Conservation (phyloP, 2,113 vertebrate species). For the Anarrhichthys ocellatus region DNA sequence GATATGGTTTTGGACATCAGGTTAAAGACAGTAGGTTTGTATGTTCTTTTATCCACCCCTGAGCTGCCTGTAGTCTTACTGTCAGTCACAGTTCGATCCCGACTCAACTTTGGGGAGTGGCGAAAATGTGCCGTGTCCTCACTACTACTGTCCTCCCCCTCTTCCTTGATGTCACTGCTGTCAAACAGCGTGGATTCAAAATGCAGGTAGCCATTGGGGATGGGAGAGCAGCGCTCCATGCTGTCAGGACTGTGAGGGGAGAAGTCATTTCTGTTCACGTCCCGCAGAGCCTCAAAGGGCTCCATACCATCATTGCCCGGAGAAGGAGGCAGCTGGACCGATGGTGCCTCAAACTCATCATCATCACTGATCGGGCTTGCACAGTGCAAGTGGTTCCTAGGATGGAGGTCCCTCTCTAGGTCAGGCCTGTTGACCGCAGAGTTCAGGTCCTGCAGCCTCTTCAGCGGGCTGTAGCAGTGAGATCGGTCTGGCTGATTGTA, state of each 20-base stretch:
- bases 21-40: constrained; percentile 78
- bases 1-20: constrained; percentile 80
- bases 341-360: constrained; percentile 74
- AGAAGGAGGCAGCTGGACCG: constrained; percentile 70
- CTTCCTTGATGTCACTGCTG: constrained; percentile 77
- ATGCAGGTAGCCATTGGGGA: constrained; percentile 83
- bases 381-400: constrained; percentile 68
- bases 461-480: constrained; percentile 89
- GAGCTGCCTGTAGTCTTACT: constrained; percentile 45
- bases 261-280: constrained; percentile 74
- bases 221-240: constrained; percentile 75
- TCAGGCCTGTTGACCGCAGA: constrained; percentile 86
- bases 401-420: constrained; percentile 64
- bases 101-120: constrained; percentile 56
- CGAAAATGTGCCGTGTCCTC: constrained; percentile 60
- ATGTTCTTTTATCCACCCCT: constrained; percentile 66
- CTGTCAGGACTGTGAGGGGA: constrained; percentile 78
- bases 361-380: constrained; percentile 73
- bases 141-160: constrained; percentile 17
- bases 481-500: constrained; percentile 85
- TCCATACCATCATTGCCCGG: constrained; percentile 64
- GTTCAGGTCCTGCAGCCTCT: constrained; percentile 89
- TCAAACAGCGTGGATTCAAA: constrained; percentile 84
- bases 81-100: constrained; percentile 51
- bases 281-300: constrained; percentile 57